Conservation (phyloP, 2,888 invertebrate species). For the Cloeon dipterum region DNA sequence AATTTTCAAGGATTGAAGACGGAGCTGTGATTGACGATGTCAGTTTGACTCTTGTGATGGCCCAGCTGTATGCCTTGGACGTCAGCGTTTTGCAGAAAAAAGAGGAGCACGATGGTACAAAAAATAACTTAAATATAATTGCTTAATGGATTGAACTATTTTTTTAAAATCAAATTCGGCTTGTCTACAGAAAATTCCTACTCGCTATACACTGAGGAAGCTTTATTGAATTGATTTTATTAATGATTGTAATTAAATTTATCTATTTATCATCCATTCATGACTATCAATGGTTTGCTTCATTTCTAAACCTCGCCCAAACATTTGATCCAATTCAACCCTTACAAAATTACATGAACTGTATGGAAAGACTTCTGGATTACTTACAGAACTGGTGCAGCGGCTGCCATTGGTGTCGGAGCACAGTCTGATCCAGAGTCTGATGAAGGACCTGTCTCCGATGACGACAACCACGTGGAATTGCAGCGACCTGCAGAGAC, state of each 20-base stretch:
- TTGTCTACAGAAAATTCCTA: no score
- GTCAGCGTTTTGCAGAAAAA: constrained; percentile 47
- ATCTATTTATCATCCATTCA: no score
- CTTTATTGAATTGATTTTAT: no score
- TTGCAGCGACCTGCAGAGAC: constrained; percentile 20
- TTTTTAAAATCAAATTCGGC: no score
- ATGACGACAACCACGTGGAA: constrained; percentile 26
- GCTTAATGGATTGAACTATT: not conserved
- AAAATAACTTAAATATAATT: not conserved
- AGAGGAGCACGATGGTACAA: constrained; percentile 44
- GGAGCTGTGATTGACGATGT: constrained; percentile 57
- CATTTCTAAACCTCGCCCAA: no score
- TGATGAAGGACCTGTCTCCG: constrained; percentile 9
- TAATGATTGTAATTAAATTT: no score
- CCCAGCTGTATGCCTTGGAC: constrained; percentile 62
- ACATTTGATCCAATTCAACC: no score
- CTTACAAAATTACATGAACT: no score
- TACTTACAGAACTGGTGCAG: constrained; percentile 33
- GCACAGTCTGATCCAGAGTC: constrained; percentile 4
- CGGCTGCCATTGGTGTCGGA: constrained; percentile 25
- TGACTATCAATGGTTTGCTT: no score
- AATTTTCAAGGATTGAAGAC: constrained; percentile 15
- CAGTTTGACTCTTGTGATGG: constrained; percentile 56
- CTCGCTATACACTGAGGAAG: no score
- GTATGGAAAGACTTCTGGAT: no score